These are phyloP conservation scores for Drosophila neotestacea DNA, from an alignment of 2,888 invertebrate species.

Conservation along the genomic window DNA sequence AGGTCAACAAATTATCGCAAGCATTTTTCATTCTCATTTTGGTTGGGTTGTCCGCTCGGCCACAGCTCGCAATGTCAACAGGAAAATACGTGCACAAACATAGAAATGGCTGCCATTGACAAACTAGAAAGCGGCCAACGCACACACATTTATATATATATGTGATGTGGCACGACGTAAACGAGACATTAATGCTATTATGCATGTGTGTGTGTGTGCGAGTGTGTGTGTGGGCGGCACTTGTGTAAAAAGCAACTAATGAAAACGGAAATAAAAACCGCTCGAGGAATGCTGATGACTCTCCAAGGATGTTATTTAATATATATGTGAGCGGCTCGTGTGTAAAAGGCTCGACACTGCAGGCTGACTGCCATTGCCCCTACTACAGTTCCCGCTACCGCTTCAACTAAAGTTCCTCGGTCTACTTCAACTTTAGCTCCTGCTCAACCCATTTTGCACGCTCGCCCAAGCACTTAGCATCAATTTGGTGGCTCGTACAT, in stretches of 20 bases:
- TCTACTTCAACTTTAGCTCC: constrained; percentile 1
- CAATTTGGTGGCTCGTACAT: constrained; percentile 74
- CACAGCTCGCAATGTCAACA: constrained; percentile 71
- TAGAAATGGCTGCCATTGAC: constrained; percentile 80
- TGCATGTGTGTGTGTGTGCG: constrained; percentile 38
- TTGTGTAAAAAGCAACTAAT: constrained; percentile 82
- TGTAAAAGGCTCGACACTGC: constrained; percentile 62
- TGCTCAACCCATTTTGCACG: constrained; percentile 76
- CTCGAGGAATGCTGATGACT: constrained; percentile 82
- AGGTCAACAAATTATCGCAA: constrained; percentile 76
- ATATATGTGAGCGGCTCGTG: constrained; percentile 63
- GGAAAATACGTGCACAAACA: constrained; percentile 80
- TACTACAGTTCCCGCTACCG: neutral
- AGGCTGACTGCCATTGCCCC: constrained; percentile 5
- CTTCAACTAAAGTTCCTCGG: neutral
- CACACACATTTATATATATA: neutral
- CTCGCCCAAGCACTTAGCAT: constrained; percentile 78
- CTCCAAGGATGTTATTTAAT: constrained; percentile 82
- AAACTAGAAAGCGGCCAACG: constrained; percentile 50
- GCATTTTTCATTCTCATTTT: constrained; percentile 71
- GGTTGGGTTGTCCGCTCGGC: constrained; percentile 36
- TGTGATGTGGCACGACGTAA: constrained; percentile 48
- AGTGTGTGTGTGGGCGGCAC: constrained; percentile 63
- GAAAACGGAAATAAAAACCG: constrained; percentile 82
- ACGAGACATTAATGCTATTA: constrained; percentile 80